These are phyloP conservation scores for Urocitellus parryii DNA, from an alignment of 2,113 vertebrate genomes.

Conservation along the genomic window DNA sequence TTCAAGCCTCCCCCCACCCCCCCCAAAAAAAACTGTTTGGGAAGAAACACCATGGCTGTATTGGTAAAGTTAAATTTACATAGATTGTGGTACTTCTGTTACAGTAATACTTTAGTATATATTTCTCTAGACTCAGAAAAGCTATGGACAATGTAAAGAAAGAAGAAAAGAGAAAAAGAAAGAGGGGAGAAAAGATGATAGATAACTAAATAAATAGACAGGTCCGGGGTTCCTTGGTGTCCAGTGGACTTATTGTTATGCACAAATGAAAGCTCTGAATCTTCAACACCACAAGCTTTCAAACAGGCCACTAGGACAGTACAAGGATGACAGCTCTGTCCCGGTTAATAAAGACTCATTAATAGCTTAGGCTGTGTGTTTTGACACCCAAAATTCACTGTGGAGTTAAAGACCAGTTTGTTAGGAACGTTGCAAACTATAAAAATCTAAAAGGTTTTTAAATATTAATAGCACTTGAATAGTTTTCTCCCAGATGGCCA, in stretches of 20 bases:
- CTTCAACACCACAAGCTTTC: not conserved
- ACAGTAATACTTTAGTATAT: not conserved
- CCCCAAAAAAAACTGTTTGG: not conserved
- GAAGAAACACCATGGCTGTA: not conserved
- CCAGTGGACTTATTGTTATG: not conserved
- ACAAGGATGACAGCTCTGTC: slow-evolving; percentile 52
- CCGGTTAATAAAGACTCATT: slow-evolving; percentile 65
- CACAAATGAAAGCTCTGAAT: not conserved
- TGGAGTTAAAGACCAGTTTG: slow-evolving; percentile 69
- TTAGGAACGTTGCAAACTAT: slow-evolving; percentile 69
- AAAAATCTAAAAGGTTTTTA: slow-evolving; percentile 78
- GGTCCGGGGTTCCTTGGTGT: not conserved
- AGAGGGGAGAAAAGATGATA: slow-evolving; percentile 23
- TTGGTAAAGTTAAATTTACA: not conserved
- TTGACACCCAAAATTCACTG: slow-evolving; percentile 77
- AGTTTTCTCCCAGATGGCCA: slow-evolving; percentile 83
- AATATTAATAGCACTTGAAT: slow-evolving; percentile 84
- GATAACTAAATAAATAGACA: not conserved
- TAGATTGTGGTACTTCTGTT: not conserved
- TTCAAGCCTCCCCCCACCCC: not conserved
- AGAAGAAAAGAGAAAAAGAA: not conserved
- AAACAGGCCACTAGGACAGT: slow-evolving; percentile 58
- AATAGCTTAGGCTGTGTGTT: slow-evolving; percentile 54
- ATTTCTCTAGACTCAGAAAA: not conserved
- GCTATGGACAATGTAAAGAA: not conserved